Conservation (phyloP, 1,140 invertebrate genomes). For the Bombus sylvicola region DNA sequence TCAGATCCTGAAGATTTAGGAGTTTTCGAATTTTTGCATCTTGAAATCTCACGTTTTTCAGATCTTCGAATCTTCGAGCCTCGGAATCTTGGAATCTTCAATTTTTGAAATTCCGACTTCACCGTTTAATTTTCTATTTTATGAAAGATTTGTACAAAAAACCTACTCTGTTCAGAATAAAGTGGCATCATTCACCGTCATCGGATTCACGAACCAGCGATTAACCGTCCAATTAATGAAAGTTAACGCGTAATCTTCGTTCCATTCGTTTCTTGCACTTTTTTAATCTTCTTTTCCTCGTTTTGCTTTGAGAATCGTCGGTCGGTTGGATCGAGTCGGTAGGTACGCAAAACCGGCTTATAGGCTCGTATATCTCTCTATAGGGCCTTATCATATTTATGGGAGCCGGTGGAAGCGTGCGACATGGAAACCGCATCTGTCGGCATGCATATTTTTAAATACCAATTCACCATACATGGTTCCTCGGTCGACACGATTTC, state of each 20-base stretch:
- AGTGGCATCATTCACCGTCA: background rate
- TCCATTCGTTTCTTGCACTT: background rate
- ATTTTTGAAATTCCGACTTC: no score
- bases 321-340: slow-evolving; percentile 20
- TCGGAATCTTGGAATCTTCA: no score
- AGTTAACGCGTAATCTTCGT: slow-evolving; percentile 51
- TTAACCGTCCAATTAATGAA: slow-evolving; percentile 64
- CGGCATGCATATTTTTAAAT: slow-evolving; percentile 77
- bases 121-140: no score
- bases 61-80: no score
- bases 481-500: slow-evolving; percentile 21
- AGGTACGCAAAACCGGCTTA: slow-evolving; percentile 58
- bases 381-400: slow-evolving; percentile 77
- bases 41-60: no score
- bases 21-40: no score
- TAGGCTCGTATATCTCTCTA: slow-evolving; percentile 73
- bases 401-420: slow-evolving; percentile 69
- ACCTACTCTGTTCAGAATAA: background rate
- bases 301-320: background rate
- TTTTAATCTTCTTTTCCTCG: background rate
- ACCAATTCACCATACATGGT: slow-evolving; percentile 64
- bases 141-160: no score
- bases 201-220: background rate
- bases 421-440: slow-evolving; percentile 77
- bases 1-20: no score